Evolutionary conservation across 2,797 vertebrate genomes (phyloP), one percentile per base, ranked within the genome.

Genomic region (Delichon dasypus): DNA sequence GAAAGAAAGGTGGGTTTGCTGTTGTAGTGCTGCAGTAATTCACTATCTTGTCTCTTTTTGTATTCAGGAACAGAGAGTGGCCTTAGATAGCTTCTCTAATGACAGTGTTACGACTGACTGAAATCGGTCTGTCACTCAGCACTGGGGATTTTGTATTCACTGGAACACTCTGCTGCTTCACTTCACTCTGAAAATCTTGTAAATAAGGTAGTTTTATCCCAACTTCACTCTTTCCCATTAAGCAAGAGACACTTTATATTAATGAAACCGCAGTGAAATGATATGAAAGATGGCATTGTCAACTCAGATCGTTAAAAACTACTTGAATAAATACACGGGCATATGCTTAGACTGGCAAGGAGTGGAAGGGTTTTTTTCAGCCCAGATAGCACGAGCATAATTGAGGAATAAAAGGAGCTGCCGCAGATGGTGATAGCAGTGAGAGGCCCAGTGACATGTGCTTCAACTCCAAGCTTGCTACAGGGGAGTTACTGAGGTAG

Each of bases 261-360:
- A 84, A 75, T 42, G 60, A 64, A 89, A 89, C 22, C 20, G 8
- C 20, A 19, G 64, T 61, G 83, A 85, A 70, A 87, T 22, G 1
- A 50, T 77, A 47, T 75, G 67, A 86, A 92, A 79, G 57, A 88
- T 82, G 57, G n/a, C 30, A 67, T 51, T 82, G 85, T 90, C 77
- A 67, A 29, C 64, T 67, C 30, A 18, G 85, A 85, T 78, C 0
- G 0, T 70, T 80, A 91, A 93, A 88, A 95, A 68, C 30, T 62
- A 45, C 47, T 77, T 73, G 47, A 78, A 80, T 48, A 88, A 92
- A 88, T 81, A 80, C 8, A 16, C 61, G 73, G 45, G 53, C 89
- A 78, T 96, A 88, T 88, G 92, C 76, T 94, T 93, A 73, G 58
- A 86, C 83, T 92, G 85, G 85, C 88, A 79, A 92, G 30, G 70